Evolutionary conservation across 2,888 invertebrate genomes (phyloP).

Genomic region (Thysanoteuthis rhombus): DNA sequence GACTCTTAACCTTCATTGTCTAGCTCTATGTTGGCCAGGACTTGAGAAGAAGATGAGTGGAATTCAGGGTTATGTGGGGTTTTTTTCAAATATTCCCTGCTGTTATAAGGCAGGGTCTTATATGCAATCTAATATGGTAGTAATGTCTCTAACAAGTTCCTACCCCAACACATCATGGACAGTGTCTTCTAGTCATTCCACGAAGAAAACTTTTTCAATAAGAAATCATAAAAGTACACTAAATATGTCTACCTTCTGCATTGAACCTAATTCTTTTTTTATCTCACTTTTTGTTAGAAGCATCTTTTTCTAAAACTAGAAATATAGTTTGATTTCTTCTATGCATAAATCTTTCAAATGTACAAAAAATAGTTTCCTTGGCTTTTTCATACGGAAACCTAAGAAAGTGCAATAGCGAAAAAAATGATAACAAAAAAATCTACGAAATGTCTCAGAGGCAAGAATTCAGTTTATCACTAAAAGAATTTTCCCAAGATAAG

Average conservation of each 20-base stretch:
- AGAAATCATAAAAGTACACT: background rate
- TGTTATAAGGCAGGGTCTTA: too few relatives aligned
- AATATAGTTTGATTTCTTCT: background rate
- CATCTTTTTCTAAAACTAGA: background rate
- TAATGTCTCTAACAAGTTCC: too few relatives aligned
- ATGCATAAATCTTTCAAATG: background rate
- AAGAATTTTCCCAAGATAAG: background rate
- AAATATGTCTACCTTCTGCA: background rate
- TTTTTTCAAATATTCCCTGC: too few relatives aligned
- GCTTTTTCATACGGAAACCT: background rate
- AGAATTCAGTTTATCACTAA: background rate
- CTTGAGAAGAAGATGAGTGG: too few relatives aligned
- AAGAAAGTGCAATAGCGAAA: background rate
- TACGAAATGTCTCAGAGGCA: background rate
- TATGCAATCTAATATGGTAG: too few relatives aligned
- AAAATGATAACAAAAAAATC: background rate
- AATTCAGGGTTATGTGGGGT: too few relatives aligned
- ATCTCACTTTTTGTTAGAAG: background rate
- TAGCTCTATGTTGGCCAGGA: too few relatives aligned
- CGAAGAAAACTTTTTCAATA: too few relatives aligned
- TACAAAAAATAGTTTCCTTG: background rate
- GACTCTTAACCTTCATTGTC: too few relatives aligned
- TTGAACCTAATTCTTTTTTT: background rate
- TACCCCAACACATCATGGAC: too few relatives aligned
- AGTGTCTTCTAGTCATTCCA: too few relatives aligned